A percentile compares a stretch with the other conserved stretches of the same genome.
Conservation (phyloP, 1,140 invertebrate species). For the Orussus abietinus region DNA sequence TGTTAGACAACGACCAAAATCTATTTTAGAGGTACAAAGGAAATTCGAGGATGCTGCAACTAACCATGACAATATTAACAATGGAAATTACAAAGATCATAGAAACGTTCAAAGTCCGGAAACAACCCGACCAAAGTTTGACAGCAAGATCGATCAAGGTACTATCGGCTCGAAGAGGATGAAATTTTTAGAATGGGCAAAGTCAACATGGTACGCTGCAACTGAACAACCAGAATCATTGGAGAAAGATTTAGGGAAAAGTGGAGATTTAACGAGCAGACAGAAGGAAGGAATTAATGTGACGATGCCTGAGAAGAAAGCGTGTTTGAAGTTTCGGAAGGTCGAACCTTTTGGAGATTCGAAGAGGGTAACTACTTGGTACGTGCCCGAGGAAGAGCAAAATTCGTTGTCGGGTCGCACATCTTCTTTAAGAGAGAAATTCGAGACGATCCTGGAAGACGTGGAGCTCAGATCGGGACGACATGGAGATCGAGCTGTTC, state of each 20-base stretch:
- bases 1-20: neutral
- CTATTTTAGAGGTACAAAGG: neutral
- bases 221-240: neutral
- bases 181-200: too few species aligned
- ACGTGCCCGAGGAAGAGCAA: neutral
- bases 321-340: too few species aligned
- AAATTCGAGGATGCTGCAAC: conserved; percentile 6
- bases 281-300: too few species aligned
- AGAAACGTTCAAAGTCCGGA: neutral
- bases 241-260: conserved; percentile 1
- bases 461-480: conserved; percentile 25
- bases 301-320: too few species aligned
- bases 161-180: too few species aligned
- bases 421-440: conserved; percentile 35
- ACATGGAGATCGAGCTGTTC: conserved; percentile 17
- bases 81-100: neutral
- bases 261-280: too few species aligned
- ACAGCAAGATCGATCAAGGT: neutral
- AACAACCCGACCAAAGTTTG: neutral
- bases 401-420: conserved; percentile 28
- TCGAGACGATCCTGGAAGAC: conserved; percentile 34
- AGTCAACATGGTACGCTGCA: too few species aligned
- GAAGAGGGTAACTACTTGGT: too few species aligned
- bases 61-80: neutral
- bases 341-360: neutral